Conservation (phyloP, 2,888 invertebrate species). For the Rotaria magnacalcarata region DNA sequence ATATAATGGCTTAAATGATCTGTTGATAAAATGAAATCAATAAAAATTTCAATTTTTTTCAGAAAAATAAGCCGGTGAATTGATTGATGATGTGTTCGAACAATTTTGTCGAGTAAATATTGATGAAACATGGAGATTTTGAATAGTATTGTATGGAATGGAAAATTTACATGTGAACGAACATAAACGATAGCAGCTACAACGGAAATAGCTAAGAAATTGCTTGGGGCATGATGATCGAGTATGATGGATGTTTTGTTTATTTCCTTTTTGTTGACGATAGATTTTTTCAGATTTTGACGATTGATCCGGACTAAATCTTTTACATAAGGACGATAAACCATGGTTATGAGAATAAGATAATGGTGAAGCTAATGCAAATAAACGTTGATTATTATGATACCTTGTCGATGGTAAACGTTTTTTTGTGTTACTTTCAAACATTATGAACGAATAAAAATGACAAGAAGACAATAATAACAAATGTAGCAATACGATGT, state of each 20-base stretch:
- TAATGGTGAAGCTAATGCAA: neutral
- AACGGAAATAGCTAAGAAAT: constrained; percentile 31
- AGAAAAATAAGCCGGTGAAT: neutral
- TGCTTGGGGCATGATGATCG: constrained; percentile 19
- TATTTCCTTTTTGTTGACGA: neutral
- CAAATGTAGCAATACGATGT: neutral
- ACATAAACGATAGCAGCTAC: neutral
- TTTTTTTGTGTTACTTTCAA: neutral
- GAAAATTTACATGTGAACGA: constrained; percentile 12
- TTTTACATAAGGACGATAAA: neutral
- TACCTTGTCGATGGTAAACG: neutral
- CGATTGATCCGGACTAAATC: neutral
- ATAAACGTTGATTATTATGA: neutral
- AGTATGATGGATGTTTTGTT: constrained; percentile 12
- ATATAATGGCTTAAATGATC: neutral
- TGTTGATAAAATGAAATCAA: neutral
- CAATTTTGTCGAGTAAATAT: constrained; percentile 14
- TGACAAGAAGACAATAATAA: neutral
- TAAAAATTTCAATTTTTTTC: neutral
- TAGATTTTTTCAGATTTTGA: neutral
- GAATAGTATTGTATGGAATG: constrained; percentile 17
- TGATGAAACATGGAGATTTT: neutral
- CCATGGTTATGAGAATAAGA: neutral
- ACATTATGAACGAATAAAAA: neutral
- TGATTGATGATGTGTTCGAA: neutral